Percentiles rank a stretch among this genome's conserved stretches.
Conservation (phyloP, 2,888 invertebrate genomes). For the Spatulosminthurus flaviceps region DNA sequence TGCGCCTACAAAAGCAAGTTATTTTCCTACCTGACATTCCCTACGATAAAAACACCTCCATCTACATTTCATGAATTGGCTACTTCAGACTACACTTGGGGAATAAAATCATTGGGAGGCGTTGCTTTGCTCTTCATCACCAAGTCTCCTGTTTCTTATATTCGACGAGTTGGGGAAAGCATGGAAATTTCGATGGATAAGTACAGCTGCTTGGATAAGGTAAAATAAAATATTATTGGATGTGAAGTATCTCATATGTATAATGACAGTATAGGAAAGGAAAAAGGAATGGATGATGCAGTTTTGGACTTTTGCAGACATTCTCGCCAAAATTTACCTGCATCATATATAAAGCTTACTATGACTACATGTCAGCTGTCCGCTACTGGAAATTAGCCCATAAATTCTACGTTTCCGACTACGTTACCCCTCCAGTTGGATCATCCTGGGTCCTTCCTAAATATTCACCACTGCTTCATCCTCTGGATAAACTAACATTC, state of each 20-base stretch:
- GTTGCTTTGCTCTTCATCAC: conserved; percentile 60
- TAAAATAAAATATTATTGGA: not conserved
- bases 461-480: conserved; percentile 57
- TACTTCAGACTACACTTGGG: conserved; percentile 54
- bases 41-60: conserved; percentile 56
- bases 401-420: conserved; percentile 59
- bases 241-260: not conserved
- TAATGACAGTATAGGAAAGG: not conserved
- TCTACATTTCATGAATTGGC: conserved; percentile 56
- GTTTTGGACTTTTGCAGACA: conserved; percentile 45
- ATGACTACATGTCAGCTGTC: conserved; percentile 60
- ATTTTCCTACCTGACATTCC: conserved; percentile 62
- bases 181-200: conserved; percentile 59
- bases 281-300: not conserved
- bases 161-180: conserved; percentile 57
- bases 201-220: conserved; percentile 58
- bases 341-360: conserved; percentile 60
- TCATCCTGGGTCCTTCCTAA: conserved; percentile 62
- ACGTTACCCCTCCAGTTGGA: conserved; percentile 61
- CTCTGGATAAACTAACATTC: conserved; percentile 51
- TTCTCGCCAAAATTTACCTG: conserved; percentile 58
- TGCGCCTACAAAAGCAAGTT: conserved; percentile 60
- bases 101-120: conserved; percentile 60
- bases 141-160: conserved; percentile 57
- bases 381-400: conserved; percentile 60